These are phyloP conservation scores for Carapus acus DNA, from an alignment of 2,797 vertebrate species.

Conservation along the genomic window DNA sequence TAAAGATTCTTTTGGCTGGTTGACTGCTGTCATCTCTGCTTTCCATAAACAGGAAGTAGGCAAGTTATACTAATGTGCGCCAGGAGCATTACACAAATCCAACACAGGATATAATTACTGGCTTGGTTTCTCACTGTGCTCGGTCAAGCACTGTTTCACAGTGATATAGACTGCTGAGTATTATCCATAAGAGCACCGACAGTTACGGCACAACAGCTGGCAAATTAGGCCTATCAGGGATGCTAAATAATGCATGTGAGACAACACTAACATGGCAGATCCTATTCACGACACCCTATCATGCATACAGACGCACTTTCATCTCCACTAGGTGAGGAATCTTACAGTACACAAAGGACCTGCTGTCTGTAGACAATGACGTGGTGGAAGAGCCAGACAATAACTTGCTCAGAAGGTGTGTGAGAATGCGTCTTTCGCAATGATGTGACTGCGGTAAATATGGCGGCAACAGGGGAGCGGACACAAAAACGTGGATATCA, in stretches of 20 bases:
- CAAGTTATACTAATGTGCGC: conserved; percentile 52
- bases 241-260: conserved; percentile 74
- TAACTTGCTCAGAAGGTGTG: conserved; percentile 53
- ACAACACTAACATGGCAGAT: conserved; percentile 72
- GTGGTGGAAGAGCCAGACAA: conserved; percentile 45
- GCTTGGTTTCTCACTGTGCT: conserved; percentile 63
- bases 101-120: conserved; percentile 54
- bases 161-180: conserved; percentile 64
- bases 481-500: conserved; percentile 40
- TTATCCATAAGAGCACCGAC: conserved; percentile 65
- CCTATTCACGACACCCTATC: conserved; percentile 69
- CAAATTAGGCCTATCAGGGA: conserved; percentile 72
- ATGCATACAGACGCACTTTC: conserved; percentile 61
- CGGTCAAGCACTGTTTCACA: conserved; percentile 62
- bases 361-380: conserved; percentile 38
- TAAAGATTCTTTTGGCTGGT: not conserved
- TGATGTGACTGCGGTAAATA: conserved; percentile 50
- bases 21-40: conserved; percentile 18
- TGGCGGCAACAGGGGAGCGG: conserved; percentile 25
- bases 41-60: conserved; percentile 63
- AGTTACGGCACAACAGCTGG: conserved; percentile 73
- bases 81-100: conserved; percentile 49
- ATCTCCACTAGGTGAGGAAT: conserved; percentile 66
- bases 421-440: conserved; percentile 54
- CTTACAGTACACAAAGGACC: conserved; percentile 60